phyloP scores from a whole-genome alignment of 2,113 vertebrate species.

The Steatornis caripensis region DNA sequence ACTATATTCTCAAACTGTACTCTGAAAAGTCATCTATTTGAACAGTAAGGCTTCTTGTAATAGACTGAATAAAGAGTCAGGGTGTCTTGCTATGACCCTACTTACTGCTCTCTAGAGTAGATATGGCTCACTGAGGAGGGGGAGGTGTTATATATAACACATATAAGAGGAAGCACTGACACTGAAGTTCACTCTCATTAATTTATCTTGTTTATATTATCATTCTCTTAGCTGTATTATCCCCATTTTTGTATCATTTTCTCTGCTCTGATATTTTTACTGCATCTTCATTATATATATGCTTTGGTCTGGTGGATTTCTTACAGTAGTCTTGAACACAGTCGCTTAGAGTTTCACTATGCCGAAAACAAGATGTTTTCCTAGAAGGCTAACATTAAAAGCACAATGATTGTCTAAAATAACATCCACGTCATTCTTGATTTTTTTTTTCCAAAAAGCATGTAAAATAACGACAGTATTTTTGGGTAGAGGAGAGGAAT shows the following conservation, averaged over 20 bases:
- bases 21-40: neutral
- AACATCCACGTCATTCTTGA: neutral
- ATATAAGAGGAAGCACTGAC: neutral
- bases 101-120: neutral
- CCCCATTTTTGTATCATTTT: neutral
- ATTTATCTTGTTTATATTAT: neutral
- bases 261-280: neutral
- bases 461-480: neutral
- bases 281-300: neutral
- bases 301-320: neutral
- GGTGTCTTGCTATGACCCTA: neutral
- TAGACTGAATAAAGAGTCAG: neutral
- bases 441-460: neutral
- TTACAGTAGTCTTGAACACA: neutral
- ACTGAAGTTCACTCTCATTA: neutral
- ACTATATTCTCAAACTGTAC: neutral
- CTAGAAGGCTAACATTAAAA: neutral
- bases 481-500: neutral
- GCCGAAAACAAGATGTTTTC: neutral
- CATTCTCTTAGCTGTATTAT: neutral
- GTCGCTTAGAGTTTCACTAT: neutral
- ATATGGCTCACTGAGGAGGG: neutral
- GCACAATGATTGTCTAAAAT: neutral
- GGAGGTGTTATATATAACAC: too few species aligned
- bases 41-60: neutral